A percentile compares a stretch with the other conserved stretches of the same genome.
Conservation (phyloP, 2,888 invertebrate genomes). For the Timema cristinae region DNA sequence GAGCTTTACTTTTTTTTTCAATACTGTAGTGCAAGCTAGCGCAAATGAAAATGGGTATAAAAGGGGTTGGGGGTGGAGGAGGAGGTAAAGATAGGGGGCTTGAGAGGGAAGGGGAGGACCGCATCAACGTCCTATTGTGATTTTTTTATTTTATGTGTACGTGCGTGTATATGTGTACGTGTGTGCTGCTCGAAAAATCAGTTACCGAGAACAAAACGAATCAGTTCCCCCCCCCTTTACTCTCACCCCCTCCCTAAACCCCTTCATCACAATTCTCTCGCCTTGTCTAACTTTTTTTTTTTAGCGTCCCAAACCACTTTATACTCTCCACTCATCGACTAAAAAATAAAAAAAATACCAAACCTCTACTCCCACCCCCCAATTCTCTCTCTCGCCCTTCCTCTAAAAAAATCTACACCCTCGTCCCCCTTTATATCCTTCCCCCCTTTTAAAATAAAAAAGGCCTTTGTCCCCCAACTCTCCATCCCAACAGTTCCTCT, state of each 20-base stretch:
- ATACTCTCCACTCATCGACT: constrained; percentile 15
- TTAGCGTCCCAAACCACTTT: background rate
- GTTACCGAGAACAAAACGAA: constrained; percentile 44
- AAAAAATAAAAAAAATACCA: constrained; percentile 9
- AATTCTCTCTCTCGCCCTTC: background rate
- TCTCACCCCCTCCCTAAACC: constrained; percentile 36
- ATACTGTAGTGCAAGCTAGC: constrained; percentile 24
- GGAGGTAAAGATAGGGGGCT: background rate
- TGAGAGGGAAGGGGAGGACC: constrained; percentile 21
- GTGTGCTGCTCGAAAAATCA: constrained; percentile 42
- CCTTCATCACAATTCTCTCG: constrained; percentile 40
- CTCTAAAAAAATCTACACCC: constrained; percentile 7
- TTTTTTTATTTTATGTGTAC: constrained; percentile 23
- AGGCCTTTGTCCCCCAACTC: no score
- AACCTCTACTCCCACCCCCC: no score
- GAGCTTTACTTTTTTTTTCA: constrained; percentile 24
- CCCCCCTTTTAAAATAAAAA: no score
- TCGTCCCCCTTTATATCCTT: background rate
- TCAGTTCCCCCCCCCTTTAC: constrained; percentile 33
- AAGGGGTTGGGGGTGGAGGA: constrained; percentile 6
- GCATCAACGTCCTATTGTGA: constrained; percentile 26
- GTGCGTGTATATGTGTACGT: constrained; percentile 15
- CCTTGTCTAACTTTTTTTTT: constrained; percentile 40
- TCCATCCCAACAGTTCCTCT: no score
- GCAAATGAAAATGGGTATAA: constrained; percentile 14